phyloP scores from a whole-genome alignment of 1,140 invertebrate genomes.

The Helicoverpa armigera region DNA sequence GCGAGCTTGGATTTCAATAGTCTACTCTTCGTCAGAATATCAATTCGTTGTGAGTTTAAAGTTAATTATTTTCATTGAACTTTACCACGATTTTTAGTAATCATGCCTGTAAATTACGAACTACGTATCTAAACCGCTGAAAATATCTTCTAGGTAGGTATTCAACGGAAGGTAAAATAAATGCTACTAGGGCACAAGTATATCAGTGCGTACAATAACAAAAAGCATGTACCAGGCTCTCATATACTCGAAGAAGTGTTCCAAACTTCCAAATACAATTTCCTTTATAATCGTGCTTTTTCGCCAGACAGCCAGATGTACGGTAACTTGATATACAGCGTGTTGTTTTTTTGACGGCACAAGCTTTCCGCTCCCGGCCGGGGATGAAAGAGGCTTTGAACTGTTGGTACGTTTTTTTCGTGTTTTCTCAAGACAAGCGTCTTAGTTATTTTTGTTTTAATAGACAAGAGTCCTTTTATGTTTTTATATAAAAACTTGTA shows the following conservation, averaged over 20 bases:
- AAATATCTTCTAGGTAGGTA: too few relatives aligned
- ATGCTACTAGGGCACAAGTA: too few relatives aligned
- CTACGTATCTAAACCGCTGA: too few relatives aligned
- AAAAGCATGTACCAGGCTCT: slow-evolving; percentile 50
- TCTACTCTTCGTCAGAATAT: too few relatives aligned
- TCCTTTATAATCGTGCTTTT: slow-evolving; percentile 52
- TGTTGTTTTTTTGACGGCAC: slow-evolving; percentile 61
- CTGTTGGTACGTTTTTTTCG: slow-evolving; percentile 30
- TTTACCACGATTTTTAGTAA: too few relatives aligned
- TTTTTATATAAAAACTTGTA: background rate
- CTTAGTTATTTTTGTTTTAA: slow-evolving; percentile 42
- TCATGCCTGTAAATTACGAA: too few relatives aligned
- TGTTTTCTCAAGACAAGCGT: slow-evolving; percentile 41
- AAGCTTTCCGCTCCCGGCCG: slow-evolving; percentile 61
- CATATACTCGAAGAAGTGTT: slow-evolving; percentile 48
- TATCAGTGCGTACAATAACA: background rate
- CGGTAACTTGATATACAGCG: slow-evolving; percentile 72
- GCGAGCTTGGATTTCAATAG: too few relatives aligned
- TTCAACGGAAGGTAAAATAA: too few relatives aligned
- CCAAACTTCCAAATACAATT: slow-evolving; percentile 39
- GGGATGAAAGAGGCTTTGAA: slow-evolving; percentile 56
- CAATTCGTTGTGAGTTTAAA: too few relatives aligned
- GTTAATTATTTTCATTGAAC: too few relatives aligned
- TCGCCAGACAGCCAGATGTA: slow-evolving; percentile 71
- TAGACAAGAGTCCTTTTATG: slow-evolving; percentile 33